phyloP scores from a whole-genome alignment of 2,888 invertebrate genomes.

The Netelia fuscicornis region DNA sequence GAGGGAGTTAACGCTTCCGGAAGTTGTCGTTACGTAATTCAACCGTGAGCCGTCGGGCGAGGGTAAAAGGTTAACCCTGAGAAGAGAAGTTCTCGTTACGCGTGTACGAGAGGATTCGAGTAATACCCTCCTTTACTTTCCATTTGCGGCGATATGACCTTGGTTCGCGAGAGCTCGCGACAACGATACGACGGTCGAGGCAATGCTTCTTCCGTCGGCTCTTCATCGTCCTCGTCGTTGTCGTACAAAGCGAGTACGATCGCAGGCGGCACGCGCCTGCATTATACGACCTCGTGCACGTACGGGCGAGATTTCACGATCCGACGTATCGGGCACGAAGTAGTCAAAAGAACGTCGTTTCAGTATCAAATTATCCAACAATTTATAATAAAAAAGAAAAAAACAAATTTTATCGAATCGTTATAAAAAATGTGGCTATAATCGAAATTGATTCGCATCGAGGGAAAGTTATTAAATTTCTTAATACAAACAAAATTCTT shows the following conservation, averaged over 20 bases:
- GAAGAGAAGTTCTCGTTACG: slow-evolving; percentile 65
- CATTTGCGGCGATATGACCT: slow-evolving; percentile 69
- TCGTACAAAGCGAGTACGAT: slow-evolving; percentile 21
- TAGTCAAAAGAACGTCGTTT: slow-evolving; percentile 21
- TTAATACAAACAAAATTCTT: too few relatives aligned
- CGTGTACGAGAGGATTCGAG: slow-evolving; percentile 61
- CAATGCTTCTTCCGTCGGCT: slow-evolving; percentile 57
- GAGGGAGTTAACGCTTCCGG: slow-evolving; percentile 59
- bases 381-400: too few relatives aligned
- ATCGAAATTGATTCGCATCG: too few relatives aligned
- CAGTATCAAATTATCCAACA: neutral
- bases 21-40: slow-evolving; percentile 60
- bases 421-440: too few relatives aligned
- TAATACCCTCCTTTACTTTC: slow-evolving; percentile 67
- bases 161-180: slow-evolving; percentile 63
- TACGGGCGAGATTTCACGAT: slow-evolving; percentile 27
- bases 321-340: neutral
- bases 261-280: slow-evolving; percentile 41
- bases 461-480: too few relatives aligned
- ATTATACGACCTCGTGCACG: slow-evolving; percentile 13
- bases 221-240: slow-evolving; percentile 15
- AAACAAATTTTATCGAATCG: too few relatives aligned
- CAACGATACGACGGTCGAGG: slow-evolving; percentile 55
- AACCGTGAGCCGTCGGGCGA: slow-evolving; percentile 47
- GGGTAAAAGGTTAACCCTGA: slow-evolving; percentile 69